Conservation (phyloP, 2,113 vertebrate genomes). For the Notothenia coriiceps region DNA sequence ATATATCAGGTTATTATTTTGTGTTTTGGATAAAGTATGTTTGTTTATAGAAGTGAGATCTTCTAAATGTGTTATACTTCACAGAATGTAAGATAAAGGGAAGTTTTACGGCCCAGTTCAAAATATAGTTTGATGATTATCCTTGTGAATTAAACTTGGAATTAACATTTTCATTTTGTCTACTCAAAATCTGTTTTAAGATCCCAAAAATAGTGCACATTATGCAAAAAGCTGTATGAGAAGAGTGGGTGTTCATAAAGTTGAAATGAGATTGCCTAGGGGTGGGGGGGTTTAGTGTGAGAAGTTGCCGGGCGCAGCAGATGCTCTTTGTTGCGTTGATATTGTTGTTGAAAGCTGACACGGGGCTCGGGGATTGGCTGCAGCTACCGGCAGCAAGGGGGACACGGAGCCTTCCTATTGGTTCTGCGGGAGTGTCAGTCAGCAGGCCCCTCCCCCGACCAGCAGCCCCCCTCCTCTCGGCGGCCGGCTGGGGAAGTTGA, state of each 20-base stretch:
- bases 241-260: not conserved
- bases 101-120: too few relatives aligned
- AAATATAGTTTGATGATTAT: too few relatives aligned
- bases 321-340: slow-evolving; percentile 83
- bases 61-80: too few relatives aligned
- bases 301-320: slow-evolving; percentile 72
- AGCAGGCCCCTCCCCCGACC: slow-evolving; percentile 41
- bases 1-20: too few relatives aligned
- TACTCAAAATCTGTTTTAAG: not conserved
- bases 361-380: slow-evolving; percentile 82
- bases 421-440: slow-evolving; percentile 67
- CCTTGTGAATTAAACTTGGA: too few relatives aligned
- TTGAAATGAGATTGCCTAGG: slow-evolving; percentile 38
- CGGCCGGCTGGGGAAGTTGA: slow-evolving; percentile 84
- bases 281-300: slow-evolving; percentile 61
- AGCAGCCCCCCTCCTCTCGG: not conserved
- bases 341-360: slow-evolving; percentile 82
- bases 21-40: too few relatives aligned
- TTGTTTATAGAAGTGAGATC: too few relatives aligned
- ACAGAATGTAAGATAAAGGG: too few relatives aligned
- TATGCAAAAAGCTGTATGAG: not conserved
- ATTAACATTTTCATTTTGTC: too few relatives aligned
- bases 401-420: slow-evolving; percentile 83
- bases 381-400: slow-evolving; percentile 69
- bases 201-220: not conserved